A percentile compares a stretch with the other conserved stretches of the same genome.
phyloP scores from a whole-genome alignment of 2,797 vertebrate species.

The Rhincodon typus region DNA sequence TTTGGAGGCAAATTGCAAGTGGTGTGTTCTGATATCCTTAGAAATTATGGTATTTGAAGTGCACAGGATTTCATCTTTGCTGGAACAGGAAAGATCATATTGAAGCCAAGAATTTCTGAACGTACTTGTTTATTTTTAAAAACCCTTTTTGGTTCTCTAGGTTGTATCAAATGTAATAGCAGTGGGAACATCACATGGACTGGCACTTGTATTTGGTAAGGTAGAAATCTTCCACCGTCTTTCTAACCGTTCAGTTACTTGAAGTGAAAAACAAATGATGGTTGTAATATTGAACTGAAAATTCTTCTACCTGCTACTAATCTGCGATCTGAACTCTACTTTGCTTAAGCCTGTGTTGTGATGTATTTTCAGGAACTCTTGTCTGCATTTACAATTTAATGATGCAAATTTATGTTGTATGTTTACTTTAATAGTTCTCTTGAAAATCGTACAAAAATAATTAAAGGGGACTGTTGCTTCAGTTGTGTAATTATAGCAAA shows the following conservation, averaged over 20 bases:
- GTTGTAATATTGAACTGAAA: background rate
- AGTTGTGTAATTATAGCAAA: background rate
- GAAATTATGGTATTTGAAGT: background rate
- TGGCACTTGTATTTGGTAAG: slow-evolving; percentile 93
- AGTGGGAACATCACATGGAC: slow-evolving; percentile 90
- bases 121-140: background rate
- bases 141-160: slow-evolving; percentile 53
- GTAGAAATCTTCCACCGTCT: slow-evolving; percentile 37
- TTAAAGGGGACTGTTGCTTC: background rate
- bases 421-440: background rate
- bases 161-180: slow-evolving; percentile 85
- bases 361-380: background rate
- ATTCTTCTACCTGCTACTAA: background rate
- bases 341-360: background rate
- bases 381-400: background rate
- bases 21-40: background rate
- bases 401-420: background rate
- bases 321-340: background rate
- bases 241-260: background rate
- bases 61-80: background rate
- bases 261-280: background rate
- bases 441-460: background rate
- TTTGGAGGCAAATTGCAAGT: too few relatives aligned
- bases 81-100: background rate
- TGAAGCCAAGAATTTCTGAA: background rate